These are phyloP conservation scores for Carabus problematicus DNA, from an alignment of 2,888 invertebrate species.

Conservation along the genomic window DNA sequence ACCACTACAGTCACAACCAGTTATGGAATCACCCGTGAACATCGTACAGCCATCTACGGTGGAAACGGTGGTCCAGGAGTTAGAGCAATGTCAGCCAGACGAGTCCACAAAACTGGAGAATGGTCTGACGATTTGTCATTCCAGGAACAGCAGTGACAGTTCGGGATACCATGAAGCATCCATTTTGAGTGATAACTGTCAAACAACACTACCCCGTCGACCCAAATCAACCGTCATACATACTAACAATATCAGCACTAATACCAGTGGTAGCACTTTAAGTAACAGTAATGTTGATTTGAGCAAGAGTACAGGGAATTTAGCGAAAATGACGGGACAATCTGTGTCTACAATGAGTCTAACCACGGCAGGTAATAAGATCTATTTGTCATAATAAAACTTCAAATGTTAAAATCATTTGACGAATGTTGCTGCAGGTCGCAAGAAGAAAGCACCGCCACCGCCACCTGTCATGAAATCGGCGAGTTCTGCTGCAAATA, in stretches of 20 bases:
- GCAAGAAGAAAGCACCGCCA: constrained; percentile 68
- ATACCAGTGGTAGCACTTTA: constrained; percentile 24
- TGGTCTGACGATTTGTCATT: constrained; percentile 67
- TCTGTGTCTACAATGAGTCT: constrained; percentile 59
- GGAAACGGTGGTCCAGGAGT: constrained; percentile 44
- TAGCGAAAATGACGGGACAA: constrained; percentile 55
- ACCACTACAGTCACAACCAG: not conserved
- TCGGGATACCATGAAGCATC: constrained; percentile 77
- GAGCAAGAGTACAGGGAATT: constrained; percentile 55
- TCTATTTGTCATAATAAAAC: too few species aligned
- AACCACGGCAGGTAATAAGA: constrained; percentile 53
- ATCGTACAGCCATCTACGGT: not conserved
- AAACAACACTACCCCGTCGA: constrained; percentile 55
- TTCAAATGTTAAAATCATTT: constrained; percentile 46
- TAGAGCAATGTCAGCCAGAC: constrained; percentile 31
- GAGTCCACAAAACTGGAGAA: constrained; percentile 50
- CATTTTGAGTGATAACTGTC: constrained; percentile 67
- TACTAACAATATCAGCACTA: constrained; percentile 42
- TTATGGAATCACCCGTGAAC: too few species aligned
- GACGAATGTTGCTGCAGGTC: constrained; percentile 55
- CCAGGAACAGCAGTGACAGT: constrained; percentile 75
- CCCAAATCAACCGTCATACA: constrained; percentile 53
- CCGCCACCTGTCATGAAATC: constrained; percentile 58
- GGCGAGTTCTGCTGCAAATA: constrained; percentile 51
- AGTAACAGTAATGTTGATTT: constrained; percentile 44